These are phyloP conservation scores for Drosophila ezoana DNA, from an alignment of 2,888 invertebrate genomes.

Conservation along the genomic window DNA sequence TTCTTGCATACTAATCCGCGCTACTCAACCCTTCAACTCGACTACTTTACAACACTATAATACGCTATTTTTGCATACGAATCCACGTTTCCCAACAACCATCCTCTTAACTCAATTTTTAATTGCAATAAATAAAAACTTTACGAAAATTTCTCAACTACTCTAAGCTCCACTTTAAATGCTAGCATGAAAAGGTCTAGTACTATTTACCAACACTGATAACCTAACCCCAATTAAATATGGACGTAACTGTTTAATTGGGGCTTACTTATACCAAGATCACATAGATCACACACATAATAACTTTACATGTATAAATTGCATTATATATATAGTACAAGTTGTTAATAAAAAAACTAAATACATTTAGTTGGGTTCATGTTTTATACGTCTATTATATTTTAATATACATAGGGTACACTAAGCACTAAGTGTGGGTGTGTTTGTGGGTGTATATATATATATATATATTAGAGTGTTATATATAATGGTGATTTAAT, in stretches of 20 bases:
- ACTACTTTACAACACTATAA: not conserved
- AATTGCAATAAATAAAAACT: not conserved
- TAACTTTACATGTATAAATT: conserved; percentile 1
- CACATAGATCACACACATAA: conserved; percentile 8
- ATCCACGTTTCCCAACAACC: not conserved
- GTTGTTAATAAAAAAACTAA: conserved; percentile 20
- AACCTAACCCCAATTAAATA: not conserved
- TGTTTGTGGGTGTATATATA: conserved; percentile 2
- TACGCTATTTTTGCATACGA: too few species aligned
- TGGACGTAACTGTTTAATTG: not conserved
- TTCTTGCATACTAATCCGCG: not conserved
- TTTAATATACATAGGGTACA: conserved; percentile 27
- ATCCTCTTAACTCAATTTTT: not conserved
- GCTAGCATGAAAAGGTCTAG: not conserved
- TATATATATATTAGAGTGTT: conserved; percentile 4
- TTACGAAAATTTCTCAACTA: not conserved
- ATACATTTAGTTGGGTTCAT: conserved; percentile 25
- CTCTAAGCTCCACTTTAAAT: not conserved
- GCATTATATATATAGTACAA: conserved; percentile 1
- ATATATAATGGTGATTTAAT: conserved; percentile 25
- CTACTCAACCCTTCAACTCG: not conserved
- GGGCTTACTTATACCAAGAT: conserved; percentile 1
- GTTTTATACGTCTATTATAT: not conserved
- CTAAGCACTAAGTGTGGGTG: conserved; percentile 30
- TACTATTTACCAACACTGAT: not conserved